These are phyloP conservation scores for Drosophila pallidifrons DNA, from an alignment of 1,140 invertebrate species.

Conservation along the genomic window DNA sequence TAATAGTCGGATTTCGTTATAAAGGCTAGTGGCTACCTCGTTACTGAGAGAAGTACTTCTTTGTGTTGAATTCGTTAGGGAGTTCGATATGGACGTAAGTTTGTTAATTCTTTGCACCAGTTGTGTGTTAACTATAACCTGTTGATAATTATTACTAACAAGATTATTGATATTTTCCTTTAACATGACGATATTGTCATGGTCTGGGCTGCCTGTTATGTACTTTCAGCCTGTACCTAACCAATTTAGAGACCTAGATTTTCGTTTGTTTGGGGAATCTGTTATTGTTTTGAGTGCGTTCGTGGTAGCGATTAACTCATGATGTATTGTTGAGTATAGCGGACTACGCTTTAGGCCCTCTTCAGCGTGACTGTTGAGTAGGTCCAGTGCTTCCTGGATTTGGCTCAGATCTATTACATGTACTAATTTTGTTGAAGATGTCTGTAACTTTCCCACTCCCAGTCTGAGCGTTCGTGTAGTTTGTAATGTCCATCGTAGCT, in stretches of 20 bases:
- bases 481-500: background rate
- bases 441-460: too few species aligned
- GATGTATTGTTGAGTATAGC: background rate
- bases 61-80: background rate
- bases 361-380: background rate
- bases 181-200: too few species aligned
- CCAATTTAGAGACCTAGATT: background rate
- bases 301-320: background rate
- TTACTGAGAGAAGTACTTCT: background rate
- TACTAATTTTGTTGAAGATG: too few species aligned
- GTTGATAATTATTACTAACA: background rate
- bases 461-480: background rate
- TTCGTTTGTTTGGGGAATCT: background rate
- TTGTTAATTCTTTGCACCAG: background rate
- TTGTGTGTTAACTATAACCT: background rate
- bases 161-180: too few species aligned
- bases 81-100: background rate
- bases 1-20: too few species aligned
- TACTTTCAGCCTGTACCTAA: background rate
- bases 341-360: background rate
- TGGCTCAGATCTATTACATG: background rate
- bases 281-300: background rate
- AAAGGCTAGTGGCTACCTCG: background rate
- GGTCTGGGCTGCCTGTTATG: too few species aligned
- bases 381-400: background rate